Conservation (phyloP, 2,113 vertebrate species). For the Macrotis lagotis region DNA sequence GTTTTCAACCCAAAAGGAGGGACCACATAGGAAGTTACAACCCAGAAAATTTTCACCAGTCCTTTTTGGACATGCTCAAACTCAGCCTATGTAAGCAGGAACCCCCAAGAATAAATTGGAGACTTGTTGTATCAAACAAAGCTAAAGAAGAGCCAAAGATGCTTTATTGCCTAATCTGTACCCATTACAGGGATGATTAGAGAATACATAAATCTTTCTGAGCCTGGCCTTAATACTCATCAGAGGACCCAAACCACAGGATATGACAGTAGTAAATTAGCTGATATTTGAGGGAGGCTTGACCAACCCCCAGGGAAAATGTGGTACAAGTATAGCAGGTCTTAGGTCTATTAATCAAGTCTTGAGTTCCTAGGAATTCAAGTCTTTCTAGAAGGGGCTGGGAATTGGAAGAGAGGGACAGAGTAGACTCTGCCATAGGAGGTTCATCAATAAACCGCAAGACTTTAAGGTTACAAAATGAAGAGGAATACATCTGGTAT, state of each 20-base stretch:
- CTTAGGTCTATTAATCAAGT: not conserved
- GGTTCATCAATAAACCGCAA: not conserved
- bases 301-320: not conserved
- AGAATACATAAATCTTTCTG: fast-evolving
- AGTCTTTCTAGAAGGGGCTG: not conserved
- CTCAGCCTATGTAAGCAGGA: not conserved
- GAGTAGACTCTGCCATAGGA: not conserved
- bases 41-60: not conserved
- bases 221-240: not conserved
- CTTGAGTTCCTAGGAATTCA: not conserved
- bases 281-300: not conserved
- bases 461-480: not conserved
- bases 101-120: too few relatives aligned
- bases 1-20: not conserved
- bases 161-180: too few relatives aligned
- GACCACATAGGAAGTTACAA: not conserved
- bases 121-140: not conserved
- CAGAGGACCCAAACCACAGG: not conserved
- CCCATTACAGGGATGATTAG: not conserved
- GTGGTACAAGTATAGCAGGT: not conserved
- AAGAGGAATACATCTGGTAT: not conserved
- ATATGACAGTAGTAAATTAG: not conserved
- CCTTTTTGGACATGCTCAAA: not conserved
- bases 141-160: fast-evolving
- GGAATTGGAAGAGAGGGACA: not conserved